These are phyloP conservation scores for Enteromius anoplus DNA, from an alignment of 2,797 vertebrate species.

Conservation along the genomic window DNA sequence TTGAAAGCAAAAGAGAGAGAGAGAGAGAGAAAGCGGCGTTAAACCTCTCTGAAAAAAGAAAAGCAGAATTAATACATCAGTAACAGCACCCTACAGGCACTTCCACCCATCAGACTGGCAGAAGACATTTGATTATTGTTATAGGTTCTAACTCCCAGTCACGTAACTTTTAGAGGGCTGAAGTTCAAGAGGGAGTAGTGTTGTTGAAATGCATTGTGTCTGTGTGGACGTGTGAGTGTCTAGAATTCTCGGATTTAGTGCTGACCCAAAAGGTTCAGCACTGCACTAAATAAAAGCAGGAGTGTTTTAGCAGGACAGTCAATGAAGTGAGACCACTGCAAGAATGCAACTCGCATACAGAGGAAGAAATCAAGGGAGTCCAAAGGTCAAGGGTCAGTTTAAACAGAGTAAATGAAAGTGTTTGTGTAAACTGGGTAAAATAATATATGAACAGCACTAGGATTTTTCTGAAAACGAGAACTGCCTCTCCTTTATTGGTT, in stretches of 20 bases:
- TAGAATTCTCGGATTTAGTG: conserved; percentile 2
- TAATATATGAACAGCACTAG: not conserved
- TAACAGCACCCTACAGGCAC: conserved; percentile 5
- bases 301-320: conserved; percentile 13
- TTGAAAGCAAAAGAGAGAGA: not conserved
- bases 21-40: not conserved
- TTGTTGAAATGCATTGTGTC: not conserved
- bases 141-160: not conserved
- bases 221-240: not conserved
- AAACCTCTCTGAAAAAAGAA: conserved; percentile 10
- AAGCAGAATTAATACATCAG: conserved; percentile 6
- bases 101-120: not conserved
- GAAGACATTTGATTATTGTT: conserved; percentile 24
- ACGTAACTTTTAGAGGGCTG: not conserved
- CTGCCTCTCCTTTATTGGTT: not conserved
- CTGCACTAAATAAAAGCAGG: conserved; percentile 28
- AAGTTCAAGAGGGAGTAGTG: conserved; percentile 13
- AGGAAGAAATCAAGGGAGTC: not conserved
- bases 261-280: conserved; percentile 14
- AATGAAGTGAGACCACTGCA: not conserved
- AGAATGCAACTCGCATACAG: not conserved
- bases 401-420: not conserved
- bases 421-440: not conserved
- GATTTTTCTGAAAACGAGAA: not conserved
- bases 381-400: conserved; percentile 17